Evolutionary conservation across 2,888 invertebrate genomes (phyloP), one percentile per base, ranked within the genome.

Genomic region (Lycaena phlaeas): DNA sequence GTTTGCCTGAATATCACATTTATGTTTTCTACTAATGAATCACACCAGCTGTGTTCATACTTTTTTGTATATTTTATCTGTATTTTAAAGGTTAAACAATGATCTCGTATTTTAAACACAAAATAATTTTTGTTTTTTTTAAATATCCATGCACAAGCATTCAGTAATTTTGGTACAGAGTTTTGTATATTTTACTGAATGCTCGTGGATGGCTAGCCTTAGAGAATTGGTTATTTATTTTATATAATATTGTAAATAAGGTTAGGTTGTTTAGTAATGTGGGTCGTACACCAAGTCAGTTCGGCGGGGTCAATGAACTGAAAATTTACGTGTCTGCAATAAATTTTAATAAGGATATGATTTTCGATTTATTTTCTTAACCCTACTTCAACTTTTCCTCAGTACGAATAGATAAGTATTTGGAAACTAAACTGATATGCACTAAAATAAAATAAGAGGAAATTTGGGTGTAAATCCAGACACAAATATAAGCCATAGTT

Each of bases 281-380:
- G 73, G 75, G 69, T 63, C 68, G 68, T 66, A 68, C 75, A 68
- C 72, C 67, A 64, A 62, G 54, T 61, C 66, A 61, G 76, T 75
- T 72, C 73, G 60, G 75, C 75, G 78, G 74, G 76, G 76, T 71
- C 60, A 64, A 71, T 71, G 77, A 56, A 72, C 74, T 76, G 75
- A 64, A 71, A 63, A 63, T 76, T 74, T 18, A 34, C 73, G 77
- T 79, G 77, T 79, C 77, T 81, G 82, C 82, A 84, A 84, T 84
- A 82, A 81, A 82, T 66, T 76, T 75, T 62, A 62, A 50, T 77
- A 78, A 75, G 75, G 60, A 67, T 62, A 64, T 42, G 17, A 34
- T 27, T 41, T 40, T 9, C 38, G 12, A 26, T 14, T 14, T 28
- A 46, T 53, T 59, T 14, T 10, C 10, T 4, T 10, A 26, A 6